phyloP scores from a whole-genome alignment of 2,888 invertebrate species.

The Matsumyia berberina region DNA sequence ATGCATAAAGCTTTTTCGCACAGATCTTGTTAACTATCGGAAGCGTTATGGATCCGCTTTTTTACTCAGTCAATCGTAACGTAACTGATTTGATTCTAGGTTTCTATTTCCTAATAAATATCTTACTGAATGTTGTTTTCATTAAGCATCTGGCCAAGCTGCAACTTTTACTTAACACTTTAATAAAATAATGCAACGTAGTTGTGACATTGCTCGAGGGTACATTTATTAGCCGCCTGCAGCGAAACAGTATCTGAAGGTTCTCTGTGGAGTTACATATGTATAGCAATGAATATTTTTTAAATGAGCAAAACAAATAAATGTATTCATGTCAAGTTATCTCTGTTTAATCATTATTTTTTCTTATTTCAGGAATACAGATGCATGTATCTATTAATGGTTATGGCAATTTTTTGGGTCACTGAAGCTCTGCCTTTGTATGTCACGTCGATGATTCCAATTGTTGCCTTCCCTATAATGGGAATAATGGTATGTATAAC shows the following conservation, averaged over 20 bases:
- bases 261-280: constrained; percentile 12
- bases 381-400: constrained; percentile 91
- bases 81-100: background rate
- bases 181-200: constrained; percentile 3
- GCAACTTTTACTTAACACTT: constrained; percentile 34
- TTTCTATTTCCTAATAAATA: background rate
- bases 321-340: constrained; percentile 37
- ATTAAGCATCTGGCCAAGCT: background rate
- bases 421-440: constrained; percentile 92
- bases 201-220: constrained; percentile 37
- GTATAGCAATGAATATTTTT: background rate
- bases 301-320: constrained; percentile 43
- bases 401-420: constrained; percentile 94
- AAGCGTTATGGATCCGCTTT: background rate
- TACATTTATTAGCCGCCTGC: constrained; percentile 17
- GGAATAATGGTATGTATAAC: constrained; percentile 87
- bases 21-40: too few relatives aligned
- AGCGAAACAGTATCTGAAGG: constrained; percentile 22
- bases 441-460: constrained; percentile 93
- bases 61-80: background rate
- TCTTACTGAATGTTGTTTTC: constrained; percentile 13
- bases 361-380: constrained; percentile 86
- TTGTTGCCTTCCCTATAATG: constrained; percentile 92
- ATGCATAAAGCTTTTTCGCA: too few relatives aligned
- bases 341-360: background rate